Base-by-base conservation (phyloP, 1,140 invertebrate genomes). In the Bicyclus anynana region DNA sequence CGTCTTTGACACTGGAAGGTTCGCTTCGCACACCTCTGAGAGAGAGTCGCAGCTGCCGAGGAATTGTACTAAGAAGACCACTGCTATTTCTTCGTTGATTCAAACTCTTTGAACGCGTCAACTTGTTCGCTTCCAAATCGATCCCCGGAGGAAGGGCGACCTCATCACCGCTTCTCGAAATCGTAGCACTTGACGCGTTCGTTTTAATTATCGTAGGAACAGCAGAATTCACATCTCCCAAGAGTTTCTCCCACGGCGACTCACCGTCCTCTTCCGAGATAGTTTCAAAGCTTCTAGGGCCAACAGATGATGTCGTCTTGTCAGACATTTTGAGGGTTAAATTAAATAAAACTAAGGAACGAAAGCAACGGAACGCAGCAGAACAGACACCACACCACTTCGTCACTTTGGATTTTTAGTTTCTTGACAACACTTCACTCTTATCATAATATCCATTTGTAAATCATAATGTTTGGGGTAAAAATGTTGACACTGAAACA, bases 391-490 rank as follows among this genome's bases (percentile, higher is more conserved):
- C 72, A 76, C 66, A 72, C 63, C 77, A 84, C 83, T 84, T 84
- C 74, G 83, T 88, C 85, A 88, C 85, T 88, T 86, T 77, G 85
- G 85, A 74, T 88, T 88, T 84, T 86, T 86, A 88, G 83, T 86
- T 88, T 84, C 83, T 88, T 88, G 85, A 79, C 80, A 88, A 71
- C 85, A 88, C 85, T 88, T 88, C 83, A 88, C 85, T 88, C 85
- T 80, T 80, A 88, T 88, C 83, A 86, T 88, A 88, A 88, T 88
- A 88, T 88, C 85, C 85, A 88, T 88, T 88, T 88, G 85, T 88
- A 88, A 88, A 88, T 88, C 85, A 88, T 88, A 88, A 86, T 88
- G 85, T 80, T 88, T 88, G 74, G 85, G 85, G 64, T 85, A 85
- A 77, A 88, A 88, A 86, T 86, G 83, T 86, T 86, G 85, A 81